Evolutionary conservation across 92 coral and sea anemone species (phyloP).

Genomic region (Epizoanthus ramosus): DNA sequence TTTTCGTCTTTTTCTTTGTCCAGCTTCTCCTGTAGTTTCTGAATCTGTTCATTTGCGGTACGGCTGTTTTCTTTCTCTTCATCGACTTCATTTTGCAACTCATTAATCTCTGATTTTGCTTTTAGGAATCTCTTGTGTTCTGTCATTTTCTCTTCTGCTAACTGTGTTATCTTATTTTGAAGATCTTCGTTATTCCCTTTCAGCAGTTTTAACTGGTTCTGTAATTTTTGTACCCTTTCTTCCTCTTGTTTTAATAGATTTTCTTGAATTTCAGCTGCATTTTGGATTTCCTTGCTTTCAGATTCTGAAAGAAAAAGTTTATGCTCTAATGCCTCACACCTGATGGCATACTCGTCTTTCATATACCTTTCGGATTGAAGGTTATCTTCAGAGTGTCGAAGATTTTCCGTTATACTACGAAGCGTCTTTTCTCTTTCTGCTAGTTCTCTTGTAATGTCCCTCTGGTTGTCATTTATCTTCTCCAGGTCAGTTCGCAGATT

Average conservation of each 20-base stretch:
- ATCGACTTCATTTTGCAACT: conserved; percentile 59
- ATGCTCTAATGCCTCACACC: conserved; percentile 75
- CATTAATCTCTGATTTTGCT: conserved; percentile 66
- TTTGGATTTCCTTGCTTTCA: conserved; percentile 57
- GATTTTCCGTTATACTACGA: conserved; percentile 41
- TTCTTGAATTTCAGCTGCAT: conserved; percentile 53
- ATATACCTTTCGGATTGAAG: conserved; percentile 72
- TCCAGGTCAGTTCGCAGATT: conserved; percentile 28
- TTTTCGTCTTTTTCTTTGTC: conserved; percentile 49
- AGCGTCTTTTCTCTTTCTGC: conserved; percentile 16
- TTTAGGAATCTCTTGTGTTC: conserved; percentile 67
- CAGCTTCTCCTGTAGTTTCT: conserved; percentile 31
- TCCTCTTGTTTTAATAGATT: conserved; percentile 57
- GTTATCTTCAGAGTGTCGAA: conserved; percentile 61
- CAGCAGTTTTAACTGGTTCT: conserved; percentile 34
- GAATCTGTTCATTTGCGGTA: conserved; percentile 35
- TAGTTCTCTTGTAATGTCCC: neutral
- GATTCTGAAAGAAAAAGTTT: conserved; percentile 62
- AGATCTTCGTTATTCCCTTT: conserved; percentile 55
- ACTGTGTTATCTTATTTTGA: conserved; percentile 52
- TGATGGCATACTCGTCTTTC: conserved; percentile 68
- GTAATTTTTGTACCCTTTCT: conserved; percentile 48
- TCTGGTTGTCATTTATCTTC: conserved; percentile 6
- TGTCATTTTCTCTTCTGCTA: conserved; percentile 57
- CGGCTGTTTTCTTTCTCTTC: conserved; percentile 59